Evolutionary conservation across 2,113 vertebrate species (phyloP).

Genomic region (Gambusia affinis): DNA sequence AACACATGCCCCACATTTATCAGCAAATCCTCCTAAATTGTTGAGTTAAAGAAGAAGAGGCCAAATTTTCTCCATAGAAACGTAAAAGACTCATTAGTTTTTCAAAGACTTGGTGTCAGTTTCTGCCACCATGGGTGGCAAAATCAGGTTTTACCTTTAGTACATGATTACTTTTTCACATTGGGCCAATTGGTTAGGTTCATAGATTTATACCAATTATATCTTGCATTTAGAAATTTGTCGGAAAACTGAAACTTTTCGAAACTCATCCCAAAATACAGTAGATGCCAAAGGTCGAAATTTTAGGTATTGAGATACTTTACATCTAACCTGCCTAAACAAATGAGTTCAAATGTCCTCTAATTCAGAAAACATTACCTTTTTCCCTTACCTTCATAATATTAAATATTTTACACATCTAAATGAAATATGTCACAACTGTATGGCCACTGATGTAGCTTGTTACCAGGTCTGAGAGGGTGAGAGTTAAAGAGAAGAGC

Average conservation of each 20-base stretch:
- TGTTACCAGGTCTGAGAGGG: slow-evolving; percentile 38
- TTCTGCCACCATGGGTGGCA: too few relatives aligned
- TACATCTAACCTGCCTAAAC: not conserved
- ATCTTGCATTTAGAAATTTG: too few relatives aligned
- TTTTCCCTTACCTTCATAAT: not conserved
- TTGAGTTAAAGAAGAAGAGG: not conserved
- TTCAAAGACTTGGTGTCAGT: not conserved
- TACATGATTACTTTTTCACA: not conserved
- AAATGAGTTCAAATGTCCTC: not conserved
- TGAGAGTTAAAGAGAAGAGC: slow-evolving; percentile 60
- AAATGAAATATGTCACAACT: slow-evolving; percentile 12
- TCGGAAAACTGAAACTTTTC: not conserved
- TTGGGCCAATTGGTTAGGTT: not conserved
- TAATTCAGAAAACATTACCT: not conserved
- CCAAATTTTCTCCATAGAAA: not conserved
- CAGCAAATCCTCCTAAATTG: not conserved
- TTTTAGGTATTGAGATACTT: not conserved
- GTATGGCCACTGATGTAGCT: slow-evolving; percentile 11
- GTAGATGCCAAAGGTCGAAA: not conserved
- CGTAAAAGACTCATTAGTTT: not conserved
- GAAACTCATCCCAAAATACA: not conserved
- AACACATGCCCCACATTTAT: too few relatives aligned
- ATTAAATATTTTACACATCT: not conserved
- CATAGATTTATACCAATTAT: too few relatives aligned
- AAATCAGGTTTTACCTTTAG: too few relatives aligned